Evolutionary conservation across 2,888 invertebrate species (phyloP).

Genomic region (Ferdinandea cuprea): DNA sequence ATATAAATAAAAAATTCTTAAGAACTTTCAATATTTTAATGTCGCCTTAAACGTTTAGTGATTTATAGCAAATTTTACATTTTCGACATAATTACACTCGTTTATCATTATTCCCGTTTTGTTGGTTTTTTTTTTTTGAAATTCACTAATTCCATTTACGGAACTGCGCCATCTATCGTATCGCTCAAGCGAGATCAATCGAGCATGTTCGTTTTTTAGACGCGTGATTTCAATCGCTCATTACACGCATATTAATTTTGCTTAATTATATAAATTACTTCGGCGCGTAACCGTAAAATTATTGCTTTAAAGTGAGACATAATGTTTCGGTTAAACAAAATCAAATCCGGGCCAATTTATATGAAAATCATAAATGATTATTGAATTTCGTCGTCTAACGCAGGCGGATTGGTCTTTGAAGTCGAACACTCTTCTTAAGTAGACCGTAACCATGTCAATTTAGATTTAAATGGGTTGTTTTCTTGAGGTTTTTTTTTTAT

Average conservation of each 20-base stretch:
- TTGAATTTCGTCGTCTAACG: background rate
- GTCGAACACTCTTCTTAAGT: constrained; percentile 13
- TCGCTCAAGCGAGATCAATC: background rate
- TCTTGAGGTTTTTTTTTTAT: background rate
- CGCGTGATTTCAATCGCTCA: constrained; percentile 64
- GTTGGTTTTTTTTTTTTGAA: background rate
- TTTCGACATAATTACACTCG: background rate
- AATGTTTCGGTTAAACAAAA: constrained; percentile 17
- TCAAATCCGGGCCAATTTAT: constrained; percentile 18
- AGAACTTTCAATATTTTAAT: background rate
- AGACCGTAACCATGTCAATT: constrained; percentile 51
- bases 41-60: background rate
- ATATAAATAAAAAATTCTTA: background rate
- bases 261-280: constrained; percentile 38
- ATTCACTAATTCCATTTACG: background rate
- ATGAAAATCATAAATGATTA: too few species aligned
- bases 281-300: constrained; percentile 49
- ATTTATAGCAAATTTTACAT: background rate
- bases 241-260: constrained; percentile 57
- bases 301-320: constrained; percentile 69
- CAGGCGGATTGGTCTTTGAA: constrained; percentile 26
- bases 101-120: background rate
- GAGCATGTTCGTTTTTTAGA: background rate
- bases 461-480: too few species aligned
- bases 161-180: background rate